Conservation (phyloP, 2,113 vertebrate species). For the Patagioenas fasciata region DNA sequence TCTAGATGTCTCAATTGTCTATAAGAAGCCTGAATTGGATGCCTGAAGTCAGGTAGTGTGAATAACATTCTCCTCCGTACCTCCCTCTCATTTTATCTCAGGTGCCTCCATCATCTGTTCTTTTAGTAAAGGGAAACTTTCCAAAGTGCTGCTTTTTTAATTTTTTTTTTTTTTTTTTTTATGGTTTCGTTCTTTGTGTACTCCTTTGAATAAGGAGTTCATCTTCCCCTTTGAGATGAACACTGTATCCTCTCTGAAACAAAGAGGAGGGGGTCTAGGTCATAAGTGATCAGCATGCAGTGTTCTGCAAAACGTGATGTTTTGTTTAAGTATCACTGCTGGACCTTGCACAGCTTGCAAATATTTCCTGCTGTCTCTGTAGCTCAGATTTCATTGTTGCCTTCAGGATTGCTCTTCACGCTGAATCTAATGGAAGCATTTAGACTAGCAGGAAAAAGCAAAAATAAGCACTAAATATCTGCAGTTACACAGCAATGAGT, state of each 20-base stretch:
- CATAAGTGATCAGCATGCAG: constrained; percentile 43
- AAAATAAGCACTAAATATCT: background rate
- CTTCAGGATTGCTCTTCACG: background rate
- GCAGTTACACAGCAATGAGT: background rate
- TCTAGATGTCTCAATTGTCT: background rate
- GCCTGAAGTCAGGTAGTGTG: background rate
- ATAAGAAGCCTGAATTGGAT: background rate
- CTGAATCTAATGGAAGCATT: constrained; percentile 5
- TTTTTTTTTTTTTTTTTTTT: background rate
- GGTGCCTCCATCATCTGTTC: background rate
- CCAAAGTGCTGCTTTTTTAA: background rate
- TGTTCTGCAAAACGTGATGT: constrained; percentile 12
- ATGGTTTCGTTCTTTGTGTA: accelerated
- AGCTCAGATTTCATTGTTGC: constrained; percentile 57
- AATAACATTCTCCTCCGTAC: background rate
- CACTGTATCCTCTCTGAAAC: background rate
- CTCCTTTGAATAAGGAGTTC: background rate
- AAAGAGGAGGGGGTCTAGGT: constrained; percentile 5
- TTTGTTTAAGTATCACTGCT: constrained; percentile 59
- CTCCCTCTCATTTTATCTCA: background rate
- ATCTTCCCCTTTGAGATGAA: background rate
- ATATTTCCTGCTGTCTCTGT: constrained; percentile 39
- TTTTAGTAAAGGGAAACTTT: background rate
- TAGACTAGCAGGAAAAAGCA: background rate
- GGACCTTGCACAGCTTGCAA: constrained; percentile 66